These are phyloP conservation scores for Heliconius hewitsoni DNA, from an alignment of 1,140 invertebrate genomes.

Conservation along the genomic window DNA sequence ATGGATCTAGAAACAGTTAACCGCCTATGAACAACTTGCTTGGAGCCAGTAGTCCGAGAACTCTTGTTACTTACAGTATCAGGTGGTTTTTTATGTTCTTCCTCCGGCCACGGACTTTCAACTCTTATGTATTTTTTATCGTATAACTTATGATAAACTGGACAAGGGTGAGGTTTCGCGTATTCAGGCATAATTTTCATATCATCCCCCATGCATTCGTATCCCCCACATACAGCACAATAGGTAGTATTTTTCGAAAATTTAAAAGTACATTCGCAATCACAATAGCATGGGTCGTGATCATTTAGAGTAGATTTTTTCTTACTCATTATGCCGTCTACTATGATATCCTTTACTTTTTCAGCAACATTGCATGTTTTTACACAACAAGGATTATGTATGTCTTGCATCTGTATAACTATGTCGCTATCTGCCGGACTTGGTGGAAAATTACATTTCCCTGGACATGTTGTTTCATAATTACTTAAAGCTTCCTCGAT, in stretches of 20 bases:
- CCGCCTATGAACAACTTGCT: slow-evolving; percentile 35
- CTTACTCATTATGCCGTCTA: slow-evolving; percentile 50
- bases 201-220: slow-evolving; percentile 69
- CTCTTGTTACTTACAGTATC: slow-evolving; percentile 56
- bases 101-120: slow-evolving; percentile 62
- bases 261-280: slow-evolving; percentile 69
- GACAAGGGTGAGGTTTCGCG: slow-evolving; percentile 70
- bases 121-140: slow-evolving; percentile 66
- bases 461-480: slow-evolving; percentile 48
- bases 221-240: slow-evolving; percentile 71
- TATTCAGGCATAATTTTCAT: slow-evolving; percentile 59
- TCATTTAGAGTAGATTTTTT: slow-evolving; percentile 44
- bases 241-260: slow-evolving; percentile 69
- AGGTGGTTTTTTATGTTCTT: slow-evolving; percentile 44
- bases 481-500: slow-evolving; percentile 44
- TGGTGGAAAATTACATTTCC: slow-evolving; percentile 37
- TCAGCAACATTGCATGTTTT: slow-evolving; percentile 66
- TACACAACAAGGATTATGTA: slow-evolving; percentile 66
- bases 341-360: slow-evolving; percentile 68
- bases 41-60: slow-evolving; percentile 46
- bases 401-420: slow-evolving; percentile 58
- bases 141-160: slow-evolving; percentile 72
- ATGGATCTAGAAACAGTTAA: slow-evolving; percentile 41
- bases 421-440: slow-evolving; percentile 71
- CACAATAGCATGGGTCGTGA: slow-evolving; percentile 66